Evolutionary conservation across 1,140 invertebrate genomes (phyloP).

Genomic region (Forficula auricularia): DNA sequence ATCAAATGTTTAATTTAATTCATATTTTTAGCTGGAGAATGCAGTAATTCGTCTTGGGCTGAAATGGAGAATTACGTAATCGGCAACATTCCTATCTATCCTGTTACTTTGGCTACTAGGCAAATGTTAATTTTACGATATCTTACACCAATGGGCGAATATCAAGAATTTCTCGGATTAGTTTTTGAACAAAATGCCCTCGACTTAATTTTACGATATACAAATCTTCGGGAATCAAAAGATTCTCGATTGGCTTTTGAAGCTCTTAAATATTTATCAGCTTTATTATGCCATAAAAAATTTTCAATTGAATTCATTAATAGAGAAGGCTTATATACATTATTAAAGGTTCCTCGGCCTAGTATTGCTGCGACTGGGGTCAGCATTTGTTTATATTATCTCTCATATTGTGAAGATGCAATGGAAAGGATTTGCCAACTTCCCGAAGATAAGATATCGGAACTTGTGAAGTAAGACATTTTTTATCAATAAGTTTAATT

Average conservation of each 20-base stretch:
- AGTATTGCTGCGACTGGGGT: conserved; percentile 90
- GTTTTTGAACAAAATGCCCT: conserved; percentile 85
- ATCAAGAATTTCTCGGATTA: conserved; percentile 85
- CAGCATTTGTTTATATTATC: conserved; percentile 87
- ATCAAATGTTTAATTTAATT: no score
- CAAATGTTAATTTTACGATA: conserved; percentile 86
- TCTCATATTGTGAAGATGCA: conserved; percentile 92
- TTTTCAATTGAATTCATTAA: conserved; percentile 90
- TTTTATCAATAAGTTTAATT: no score
- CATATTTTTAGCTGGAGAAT: conserved; percentile 20
- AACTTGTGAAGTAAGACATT: conserved; percentile 62
- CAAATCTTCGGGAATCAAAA: conserved; percentile 72
- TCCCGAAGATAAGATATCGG: conserved; percentile 54
- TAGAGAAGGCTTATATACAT: conserved; percentile 54
- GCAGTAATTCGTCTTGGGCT: conserved; percentile 73
- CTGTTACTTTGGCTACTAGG: conserved; percentile 65
- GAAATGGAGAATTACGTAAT: conserved; percentile 77
- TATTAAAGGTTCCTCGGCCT: conserved; percentile 75
- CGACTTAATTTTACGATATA: conserved; percentile 72
- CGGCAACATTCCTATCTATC: conserved; percentile 69
- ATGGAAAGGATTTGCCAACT: conserved; percentile 87
- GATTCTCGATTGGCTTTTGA: conserved; percentile 89
- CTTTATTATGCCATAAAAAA: conserved; percentile 89
- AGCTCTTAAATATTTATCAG: conserved; percentile 80
- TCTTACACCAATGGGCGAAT: conserved; percentile 85